Base-by-base conservation (phyloP, 2,888 invertebrate species). In the Platycnemis pennipes region DNA sequence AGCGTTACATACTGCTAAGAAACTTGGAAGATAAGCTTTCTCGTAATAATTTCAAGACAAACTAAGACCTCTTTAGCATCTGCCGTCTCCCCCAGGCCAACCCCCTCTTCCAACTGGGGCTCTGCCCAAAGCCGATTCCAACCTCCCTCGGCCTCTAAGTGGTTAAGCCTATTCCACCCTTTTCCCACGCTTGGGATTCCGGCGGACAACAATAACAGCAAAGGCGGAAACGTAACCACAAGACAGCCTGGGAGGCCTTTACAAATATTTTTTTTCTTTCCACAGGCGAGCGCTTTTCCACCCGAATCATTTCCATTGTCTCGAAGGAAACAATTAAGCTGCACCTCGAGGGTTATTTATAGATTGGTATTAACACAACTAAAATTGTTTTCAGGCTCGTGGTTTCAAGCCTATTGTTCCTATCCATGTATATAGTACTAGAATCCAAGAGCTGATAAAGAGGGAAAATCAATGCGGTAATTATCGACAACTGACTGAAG, bases 221-320 rank as follows among this genome's bases (percentile, higher is more conserved):
- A 91, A 91, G 91, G 91, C 63, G 91, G 91, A 91, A 91, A 91
- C 91, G 91, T 63, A 91, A 63, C 91, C 44, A 91, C 49, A n/a
- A 91, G 44, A 63, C 91, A 91, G 63, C 91, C 42, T 91, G 91
- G 91, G 91, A 91, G 91, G 91, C 91, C 91, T 91, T 63, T 26
- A 56, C 91, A 44, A n/a, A 44, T 56, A 91, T 63, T 63, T 89
- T 77, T 77, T 77, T 22, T 77, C 69, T 77, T 22, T 77, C 69
- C 69, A 3, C 31, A 77, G 31, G n/a, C n/a, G 31, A 37, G 26
- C 44, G 63, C 49, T 63, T 44, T 46, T 87, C 87, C 63, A 63
- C 91, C 63, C 91, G 49, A 63, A 91, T 91, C n/a, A 91, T 91
- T 91, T 63, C 91, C 91, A 91, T 91, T 91, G 91, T 91, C 63